These are phyloP conservation scores for Zeugodacus cucurbitae DNA, from an alignment of 1,140 invertebrate species.

Conservation along the genomic window DNA sequence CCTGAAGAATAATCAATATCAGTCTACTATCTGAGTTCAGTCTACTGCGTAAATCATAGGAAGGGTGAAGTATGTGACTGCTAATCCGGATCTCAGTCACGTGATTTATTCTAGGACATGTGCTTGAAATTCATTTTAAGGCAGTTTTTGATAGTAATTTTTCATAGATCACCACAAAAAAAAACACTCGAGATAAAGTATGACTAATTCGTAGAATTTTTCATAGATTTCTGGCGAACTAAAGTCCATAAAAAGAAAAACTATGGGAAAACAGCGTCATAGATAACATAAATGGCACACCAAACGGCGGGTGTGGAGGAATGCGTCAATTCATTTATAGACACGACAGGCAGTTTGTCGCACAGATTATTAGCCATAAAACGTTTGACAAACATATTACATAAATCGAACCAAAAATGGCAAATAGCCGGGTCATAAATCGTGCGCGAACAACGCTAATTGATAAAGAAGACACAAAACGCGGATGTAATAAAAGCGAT, in stretches of 20 bases:
- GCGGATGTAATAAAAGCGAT: constrained; percentile 19
- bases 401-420: constrained; percentile 24
- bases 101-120: too few relatives aligned
- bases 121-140: too few relatives aligned
- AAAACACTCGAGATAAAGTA: too few relatives aligned
- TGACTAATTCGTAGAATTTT: too few relatives aligned
- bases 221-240: too few relatives aligned
- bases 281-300: not conserved
- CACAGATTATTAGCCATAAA: not conserved
- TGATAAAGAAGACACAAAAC: constrained; percentile 36
- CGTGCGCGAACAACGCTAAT: constrained; percentile 2
- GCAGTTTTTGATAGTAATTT: too few relatives aligned
- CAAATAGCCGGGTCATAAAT: constrained; percentile 17
- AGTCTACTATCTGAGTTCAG: too few relatives aligned
- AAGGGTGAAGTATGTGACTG: too few relatives aligned
- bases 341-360: not conserved
- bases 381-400: not conserved
- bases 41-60: too few relatives aligned
- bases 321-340: not conserved
- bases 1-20: too few relatives aligned
- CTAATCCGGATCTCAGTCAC: too few relatives aligned
- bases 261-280: not conserved
- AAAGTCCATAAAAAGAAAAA: not conserved
- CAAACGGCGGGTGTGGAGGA: not conserved
- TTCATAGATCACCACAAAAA: too few relatives aligned